phyloP scores from a whole-genome alignment of 2,797 vertebrate genomes.

The Parauchenoglanis ngamensis region DNA sequence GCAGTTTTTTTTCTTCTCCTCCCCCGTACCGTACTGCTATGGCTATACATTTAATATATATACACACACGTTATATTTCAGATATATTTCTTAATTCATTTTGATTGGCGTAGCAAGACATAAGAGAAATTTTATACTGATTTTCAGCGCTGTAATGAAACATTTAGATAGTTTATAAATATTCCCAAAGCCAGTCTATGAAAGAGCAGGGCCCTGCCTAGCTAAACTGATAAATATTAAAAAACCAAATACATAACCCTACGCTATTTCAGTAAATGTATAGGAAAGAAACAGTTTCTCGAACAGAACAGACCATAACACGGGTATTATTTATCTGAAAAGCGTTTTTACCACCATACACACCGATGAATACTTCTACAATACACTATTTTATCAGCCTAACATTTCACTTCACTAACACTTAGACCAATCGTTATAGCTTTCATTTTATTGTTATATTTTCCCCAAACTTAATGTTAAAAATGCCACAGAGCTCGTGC shows the following conservation, averaged over 20 bases:
- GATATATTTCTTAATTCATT: background rate
- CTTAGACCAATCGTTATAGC: too few species aligned
- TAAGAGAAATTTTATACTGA: too few species aligned
- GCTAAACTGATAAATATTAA: background rate
- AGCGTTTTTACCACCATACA: background rate
- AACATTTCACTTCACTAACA: background rate
- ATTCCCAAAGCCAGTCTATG: background rate
- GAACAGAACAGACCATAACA: too few species aligned
- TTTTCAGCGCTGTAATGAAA: background rate
- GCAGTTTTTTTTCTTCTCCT: background rate
- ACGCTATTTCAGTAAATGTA: background rate
- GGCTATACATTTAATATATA: background rate
- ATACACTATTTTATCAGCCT: background rate
- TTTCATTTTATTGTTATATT: background rate
- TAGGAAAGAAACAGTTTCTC: background rate
- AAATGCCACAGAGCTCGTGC: background rate
- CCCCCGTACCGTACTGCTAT: background rate
- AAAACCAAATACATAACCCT: background rate
- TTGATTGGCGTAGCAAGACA: background rate
- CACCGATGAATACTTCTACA: background rate
- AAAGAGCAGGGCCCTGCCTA: constrained; percentile 43
- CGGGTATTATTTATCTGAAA: background rate
- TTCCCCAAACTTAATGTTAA: background rate
- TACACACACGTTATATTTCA: background rate
- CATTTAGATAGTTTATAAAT: too few species aligned